Conservation (phyloP, 1,140 invertebrate genomes). For the Drosophila orosa region DNA sequence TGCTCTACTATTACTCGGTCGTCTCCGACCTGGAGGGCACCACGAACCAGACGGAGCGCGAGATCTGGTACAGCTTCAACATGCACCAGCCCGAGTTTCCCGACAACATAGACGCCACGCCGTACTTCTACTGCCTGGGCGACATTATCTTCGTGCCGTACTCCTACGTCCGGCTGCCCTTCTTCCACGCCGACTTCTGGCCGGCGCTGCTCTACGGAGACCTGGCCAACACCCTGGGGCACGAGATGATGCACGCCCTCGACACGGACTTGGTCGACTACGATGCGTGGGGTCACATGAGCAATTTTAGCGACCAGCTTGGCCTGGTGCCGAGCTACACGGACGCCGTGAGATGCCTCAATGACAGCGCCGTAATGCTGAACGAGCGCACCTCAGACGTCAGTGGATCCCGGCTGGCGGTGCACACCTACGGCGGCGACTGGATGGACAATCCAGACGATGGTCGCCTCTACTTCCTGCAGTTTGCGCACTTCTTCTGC, state of each 20-base stretch:
- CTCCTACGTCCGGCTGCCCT: slow-evolving; percentile 70
- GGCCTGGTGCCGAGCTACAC: slow-evolving; percentile 27
- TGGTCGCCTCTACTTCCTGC: slow-evolving; percentile 66
- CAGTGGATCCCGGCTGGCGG: slow-evolving; percentile 69
- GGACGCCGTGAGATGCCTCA: slow-evolving; percentile 47
- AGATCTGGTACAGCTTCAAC: slow-evolving; percentile 71
- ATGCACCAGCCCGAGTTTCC: slow-evolving; percentile 61
- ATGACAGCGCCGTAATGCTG: slow-evolving; percentile 41
- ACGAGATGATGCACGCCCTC: slow-evolving; percentile 73
- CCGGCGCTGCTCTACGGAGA: slow-evolving; percentile 70
- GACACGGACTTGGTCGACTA: slow-evolving; percentile 69
- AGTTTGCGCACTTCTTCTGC: slow-evolving; percentile 79
- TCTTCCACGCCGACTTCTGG: slow-evolving; percentile 65
- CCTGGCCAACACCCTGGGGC: slow-evolving; percentile 71
- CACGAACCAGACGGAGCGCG: slow-evolving; percentile 7
- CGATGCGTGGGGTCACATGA: slow-evolving; percentile 54
- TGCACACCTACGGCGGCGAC: slow-evolving; percentile 54
- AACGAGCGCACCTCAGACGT: slow-evolving; percentile 69
- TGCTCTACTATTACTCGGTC: slow-evolving; percentile 52
- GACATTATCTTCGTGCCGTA: slow-evolving; percentile 74
- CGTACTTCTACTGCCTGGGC: slow-evolving; percentile 72
- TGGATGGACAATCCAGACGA: slow-evolving; percentile 24
- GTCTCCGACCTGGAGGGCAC: slow-evolving; percentile 49
- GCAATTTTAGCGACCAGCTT: slow-evolving; percentile 61
- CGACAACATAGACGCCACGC: slow-evolving; percentile 72